Percentiles rank a stretch among this genome's conserved stretches.
phyloP scores from a whole-genome alignment of 1,140 invertebrate species.

The Archegozetes longisetosus region DNA sequence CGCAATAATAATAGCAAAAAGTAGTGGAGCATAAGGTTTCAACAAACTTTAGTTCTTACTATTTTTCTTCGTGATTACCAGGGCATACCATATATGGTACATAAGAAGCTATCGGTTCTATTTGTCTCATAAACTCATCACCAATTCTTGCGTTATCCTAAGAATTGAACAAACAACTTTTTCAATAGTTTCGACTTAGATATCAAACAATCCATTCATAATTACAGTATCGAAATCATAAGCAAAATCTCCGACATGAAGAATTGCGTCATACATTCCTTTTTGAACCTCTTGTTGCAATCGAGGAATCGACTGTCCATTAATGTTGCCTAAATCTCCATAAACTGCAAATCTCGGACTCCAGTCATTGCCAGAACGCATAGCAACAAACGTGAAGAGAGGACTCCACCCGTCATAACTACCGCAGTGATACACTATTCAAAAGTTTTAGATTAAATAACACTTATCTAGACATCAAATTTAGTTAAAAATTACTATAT shows the following conservation, averaged over 20 bases:
- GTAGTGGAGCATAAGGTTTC: no score
- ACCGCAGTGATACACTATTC: slow-evolving; percentile 27
- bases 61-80: slow-evolving; percentile 74
- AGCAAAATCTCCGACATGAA: slow-evolving; percentile 41
- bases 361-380: slow-evolving; percentile 27
- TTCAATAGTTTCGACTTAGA: background rate
- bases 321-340: slow-evolving; percentile 78
- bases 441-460: background rate
- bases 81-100: slow-evolving; percentile 79
- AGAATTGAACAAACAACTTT: slow-evolving; percentile 12
- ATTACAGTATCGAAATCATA: slow-evolving; percentile 72
- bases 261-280: slow-evolving; percentile 34
- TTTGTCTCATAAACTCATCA: slow-evolving; percentile 77
- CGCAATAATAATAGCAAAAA: no score
- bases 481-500: slow-evolving; percentile 39
- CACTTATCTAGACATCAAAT: background rate
- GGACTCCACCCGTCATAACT: slow-evolving; percentile 30
- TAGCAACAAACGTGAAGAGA: slow-evolving; percentile 30
- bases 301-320: slow-evolving; percentile 46
- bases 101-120: slow-evolving; percentile 66
- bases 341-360: slow-evolving; percentile 51
- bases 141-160: slow-evolving; percentile 53
- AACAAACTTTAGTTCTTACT: slow-evolving; percentile 45
- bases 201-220: background rate
- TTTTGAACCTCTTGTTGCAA: slow-evolving; percentile 31